Evolutionary conservation across 2,113 vertebrate genomes (phyloP).

Genomic region (Ancistrus triradiatus): DNA sequence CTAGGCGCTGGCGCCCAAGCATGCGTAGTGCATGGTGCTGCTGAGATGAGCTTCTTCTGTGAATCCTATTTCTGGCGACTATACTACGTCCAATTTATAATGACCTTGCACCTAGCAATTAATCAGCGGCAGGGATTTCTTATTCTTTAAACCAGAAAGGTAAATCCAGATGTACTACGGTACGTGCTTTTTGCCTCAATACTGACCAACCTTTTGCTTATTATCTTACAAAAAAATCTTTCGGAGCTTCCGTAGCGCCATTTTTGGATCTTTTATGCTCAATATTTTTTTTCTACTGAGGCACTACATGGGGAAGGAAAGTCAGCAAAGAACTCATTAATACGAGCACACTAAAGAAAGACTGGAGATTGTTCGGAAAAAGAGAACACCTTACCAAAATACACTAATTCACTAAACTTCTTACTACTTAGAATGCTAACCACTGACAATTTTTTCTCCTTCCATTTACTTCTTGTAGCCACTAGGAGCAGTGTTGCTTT

Average conservation of each 20-base stretch:
- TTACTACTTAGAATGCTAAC: too few species aligned
- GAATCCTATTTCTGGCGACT: conserved; percentile 44
- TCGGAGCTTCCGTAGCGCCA: conserved; percentile 32
- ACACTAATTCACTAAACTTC: too few species aligned
- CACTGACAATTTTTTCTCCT: too few species aligned
- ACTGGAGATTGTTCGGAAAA: too few species aligned
- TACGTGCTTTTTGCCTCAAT: conserved; percentile 24
- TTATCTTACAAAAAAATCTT: conserved; percentile 7
- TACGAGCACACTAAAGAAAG: too few species aligned
- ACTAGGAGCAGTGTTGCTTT: too few species aligned
- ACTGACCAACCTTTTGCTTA: conserved; percentile 13
- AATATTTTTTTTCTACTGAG: too few species aligned
- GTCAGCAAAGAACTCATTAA: too few species aligned
- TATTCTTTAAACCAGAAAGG: conserved; percentile 29
- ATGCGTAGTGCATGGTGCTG: conserved; percentile 44
- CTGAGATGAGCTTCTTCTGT: conserved; percentile 43
- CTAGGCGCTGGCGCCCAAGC: conserved; percentile 58
- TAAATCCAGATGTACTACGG: conserved; percentile 21
- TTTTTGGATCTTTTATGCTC: background rate
- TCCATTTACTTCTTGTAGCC: too few species aligned
- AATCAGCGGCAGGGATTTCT: conserved; percentile 40
- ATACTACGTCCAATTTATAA: conserved; percentile 29
- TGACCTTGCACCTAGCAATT: conserved; percentile 38
- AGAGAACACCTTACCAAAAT: too few species aligned
- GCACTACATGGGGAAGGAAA: too few species aligned